These are phyloP conservation scores for Elephas maximus DNA, from an alignment of 2,113 vertebrate species.

Conservation along the genomic window DNA sequence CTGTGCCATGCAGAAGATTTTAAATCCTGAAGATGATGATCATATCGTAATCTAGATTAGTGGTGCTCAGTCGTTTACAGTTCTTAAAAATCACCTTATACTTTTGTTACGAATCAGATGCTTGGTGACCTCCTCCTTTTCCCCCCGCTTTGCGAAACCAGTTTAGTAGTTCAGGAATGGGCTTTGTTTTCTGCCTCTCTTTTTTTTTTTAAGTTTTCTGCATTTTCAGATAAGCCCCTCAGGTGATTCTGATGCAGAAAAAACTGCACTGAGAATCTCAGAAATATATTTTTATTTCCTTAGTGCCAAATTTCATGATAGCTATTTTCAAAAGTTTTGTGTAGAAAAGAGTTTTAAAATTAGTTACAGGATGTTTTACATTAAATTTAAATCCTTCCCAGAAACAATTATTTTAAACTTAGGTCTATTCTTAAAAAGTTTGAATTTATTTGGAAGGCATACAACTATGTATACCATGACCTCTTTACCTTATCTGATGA, in stretches of 20 bases:
- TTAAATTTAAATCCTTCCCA: background rate
- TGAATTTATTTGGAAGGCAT: conserved; percentile 27
- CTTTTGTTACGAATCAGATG: conserved; percentile 2
- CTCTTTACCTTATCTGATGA: background rate
- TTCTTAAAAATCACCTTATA: background rate
- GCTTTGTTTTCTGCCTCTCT: background rate
- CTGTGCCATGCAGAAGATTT: background rate
- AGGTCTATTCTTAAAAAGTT: background rate
- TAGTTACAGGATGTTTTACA: background rate
- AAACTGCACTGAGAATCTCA: background rate
- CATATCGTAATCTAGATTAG: background rate
- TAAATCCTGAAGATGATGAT: background rate
- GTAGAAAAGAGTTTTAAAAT: background rate
- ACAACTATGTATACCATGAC: background rate
- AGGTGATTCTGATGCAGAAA: conserved; percentile 20
- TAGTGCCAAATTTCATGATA: conserved; percentile 6
- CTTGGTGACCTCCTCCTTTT: background rate
- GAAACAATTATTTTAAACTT: conserved; percentile 41
- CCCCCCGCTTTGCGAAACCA: background rate
- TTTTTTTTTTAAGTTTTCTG: background rate
- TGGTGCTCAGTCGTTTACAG: background rate
- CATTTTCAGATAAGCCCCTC: background rate
- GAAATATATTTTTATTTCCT: conserved; percentile 26
- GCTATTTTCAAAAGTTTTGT: background rate
- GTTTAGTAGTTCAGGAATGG: background rate